A percentile compares a stretch with the other conserved stretches of the same genome.
phyloP scores from a whole-genome alignment of 2,797 vertebrate genomes.

The Botia kubotai region DNA sequence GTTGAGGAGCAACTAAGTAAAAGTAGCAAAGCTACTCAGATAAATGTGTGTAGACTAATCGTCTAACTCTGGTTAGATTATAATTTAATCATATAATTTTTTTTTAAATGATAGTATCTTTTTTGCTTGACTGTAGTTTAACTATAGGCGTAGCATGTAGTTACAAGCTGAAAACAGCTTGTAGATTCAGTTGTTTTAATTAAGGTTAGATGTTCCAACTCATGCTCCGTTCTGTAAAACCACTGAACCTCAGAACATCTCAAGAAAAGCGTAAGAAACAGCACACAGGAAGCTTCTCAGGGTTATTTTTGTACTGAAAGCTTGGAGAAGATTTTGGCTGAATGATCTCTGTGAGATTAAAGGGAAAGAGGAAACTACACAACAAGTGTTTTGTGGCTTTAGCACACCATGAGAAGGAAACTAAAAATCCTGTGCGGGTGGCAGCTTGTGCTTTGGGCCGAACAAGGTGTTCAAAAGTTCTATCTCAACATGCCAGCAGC shows the following conservation, averaged over 20 bases:
- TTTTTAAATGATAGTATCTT: too few species aligned
- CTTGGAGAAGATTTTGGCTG: conserved; percentile 12
- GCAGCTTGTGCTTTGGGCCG: conserved; percentile 6
- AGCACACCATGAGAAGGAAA: conserved; percentile 10
- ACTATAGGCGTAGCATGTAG: too few species aligned
- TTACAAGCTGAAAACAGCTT: too few species aligned
- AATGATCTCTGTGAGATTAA: conserved; percentile 42
- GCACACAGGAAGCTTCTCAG: conserved; percentile 46
- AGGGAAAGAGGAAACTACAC: conserved; percentile 15
- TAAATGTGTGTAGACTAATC: not conserved
- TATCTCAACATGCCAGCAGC: not conserved
- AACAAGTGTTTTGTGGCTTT: conserved; percentile 34
- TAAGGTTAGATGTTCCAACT: not conserved
- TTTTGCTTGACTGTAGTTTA: too few species aligned
- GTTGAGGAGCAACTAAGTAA: not conserved
- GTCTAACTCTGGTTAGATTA: too few species aligned
- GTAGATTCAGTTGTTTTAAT: not conserved
- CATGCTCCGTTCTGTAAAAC: not conserved
- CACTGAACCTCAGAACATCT: conserved; percentile 2
- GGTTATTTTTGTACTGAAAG: conserved; percentile 52
- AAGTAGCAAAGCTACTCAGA: not conserved
- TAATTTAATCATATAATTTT: too few species aligned
- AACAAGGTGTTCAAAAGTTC: not conserved
- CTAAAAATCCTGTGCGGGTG: not conserved
- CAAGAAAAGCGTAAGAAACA: conserved; percentile 16